Evolutionary conservation across 2,113 vertebrate genomes (phyloP), one percentile per base, ranked within the genome.

Genomic region (Plestiodon gilberti): DNA sequence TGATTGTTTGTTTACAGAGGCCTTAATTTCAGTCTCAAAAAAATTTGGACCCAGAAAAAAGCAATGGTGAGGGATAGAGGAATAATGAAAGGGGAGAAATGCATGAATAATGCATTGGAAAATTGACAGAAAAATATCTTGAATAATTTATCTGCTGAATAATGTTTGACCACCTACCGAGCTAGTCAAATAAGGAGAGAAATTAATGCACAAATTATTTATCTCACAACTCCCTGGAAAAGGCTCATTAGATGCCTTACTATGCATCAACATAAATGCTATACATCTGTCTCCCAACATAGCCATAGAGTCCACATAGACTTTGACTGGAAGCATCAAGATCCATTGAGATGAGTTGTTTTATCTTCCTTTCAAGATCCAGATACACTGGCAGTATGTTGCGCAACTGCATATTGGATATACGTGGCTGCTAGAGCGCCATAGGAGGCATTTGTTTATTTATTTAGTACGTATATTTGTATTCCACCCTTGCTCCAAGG

Each of bases 91-190:
- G 23, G 77, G 0, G 59, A 90, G 89, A 88, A 86, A 1, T 78
- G 1, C 20, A 81, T 48, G 4, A 88, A 83, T 62, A 89, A 52
- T 30, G 2, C 4, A 25, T 61, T 74, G 81, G 48, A 81, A 87
- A 85, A 79, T 52, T 81, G 64, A 87, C 71, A 85, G 75, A 23
- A 15, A n/a, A 74, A 87, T n/a, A 78, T 43, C 5, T 59, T 90
- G 80, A 92, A 87, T 87, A 87, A 81, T 88, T 89, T 86, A 61
- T 86, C 0, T 67, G 35, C 81, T 30, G 1, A 92, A 73, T 55
- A 84, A 17, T 0, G n/a, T 85, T 82, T 92, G 8, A 61, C 25
- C 80, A 0, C 38, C 25, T 82, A 89, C 65, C 81, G 59, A 84
- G 40, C 30, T 85, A 25, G 78, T 85, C 55, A 81, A 67, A 55